Percentiles rank a stretch among this genome's conserved stretches.
Evolutionary conservation across 1,140 invertebrate species (phyloP).

Genomic region (Ceratina calcarata): DNA sequence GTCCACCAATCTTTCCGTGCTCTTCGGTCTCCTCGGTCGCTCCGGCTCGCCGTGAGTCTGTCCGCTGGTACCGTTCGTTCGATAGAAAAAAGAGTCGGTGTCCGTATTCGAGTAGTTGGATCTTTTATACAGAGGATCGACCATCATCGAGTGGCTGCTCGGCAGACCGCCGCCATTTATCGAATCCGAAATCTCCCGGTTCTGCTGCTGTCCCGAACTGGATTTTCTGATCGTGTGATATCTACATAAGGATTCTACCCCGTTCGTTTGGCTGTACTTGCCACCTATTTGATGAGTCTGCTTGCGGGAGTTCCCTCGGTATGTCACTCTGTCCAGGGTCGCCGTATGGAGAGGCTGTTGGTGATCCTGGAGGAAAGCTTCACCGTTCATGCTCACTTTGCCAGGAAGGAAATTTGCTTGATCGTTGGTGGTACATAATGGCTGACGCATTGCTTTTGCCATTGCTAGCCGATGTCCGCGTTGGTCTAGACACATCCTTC

Average conservation of each 20-base stretch:
- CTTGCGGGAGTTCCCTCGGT: slow-evolving; percentile 71
- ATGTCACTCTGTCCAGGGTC: slow-evolving; percentile 74
- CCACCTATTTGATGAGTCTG: slow-evolving; percentile 51
- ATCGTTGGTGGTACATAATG: slow-evolving; percentile 50
- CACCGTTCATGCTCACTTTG: slow-evolving; percentile 65
- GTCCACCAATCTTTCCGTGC: slow-evolving; percentile 72
- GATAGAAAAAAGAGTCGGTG: slow-evolving; percentile 68
- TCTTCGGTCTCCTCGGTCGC: slow-evolving; percentile 71
- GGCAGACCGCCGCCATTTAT: slow-evolving; percentile 51
- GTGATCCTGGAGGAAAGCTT: slow-evolving; percentile 52
- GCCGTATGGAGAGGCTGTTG: slow-evolving; percentile 68
- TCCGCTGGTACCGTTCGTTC: slow-evolving; percentile 68
- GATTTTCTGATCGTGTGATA: slow-evolving; percentile 67
- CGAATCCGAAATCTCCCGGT: slow-evolving; percentile 46
- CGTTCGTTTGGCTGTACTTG: slow-evolving; percentile 56
- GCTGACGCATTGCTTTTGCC: slow-evolving; percentile 47
- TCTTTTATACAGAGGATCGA: slow-evolving; percentile 65
- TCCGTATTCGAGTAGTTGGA: slow-evolving; percentile 54
- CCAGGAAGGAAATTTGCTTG: slow-evolving; percentile 46
- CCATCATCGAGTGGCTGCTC: slow-evolving; percentile 63
- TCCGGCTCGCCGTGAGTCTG: slow-evolving; percentile 52
- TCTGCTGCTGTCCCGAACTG: slow-evolving; percentile 42
- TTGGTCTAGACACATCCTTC: slow-evolving; percentile 72
- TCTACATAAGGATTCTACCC: slow-evolving; percentile 55
- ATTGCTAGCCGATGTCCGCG: slow-evolving; percentile 71